phyloP scores from a whole-genome alignment of 2,113 vertebrate species.

The Regulus satrapa region DNA sequence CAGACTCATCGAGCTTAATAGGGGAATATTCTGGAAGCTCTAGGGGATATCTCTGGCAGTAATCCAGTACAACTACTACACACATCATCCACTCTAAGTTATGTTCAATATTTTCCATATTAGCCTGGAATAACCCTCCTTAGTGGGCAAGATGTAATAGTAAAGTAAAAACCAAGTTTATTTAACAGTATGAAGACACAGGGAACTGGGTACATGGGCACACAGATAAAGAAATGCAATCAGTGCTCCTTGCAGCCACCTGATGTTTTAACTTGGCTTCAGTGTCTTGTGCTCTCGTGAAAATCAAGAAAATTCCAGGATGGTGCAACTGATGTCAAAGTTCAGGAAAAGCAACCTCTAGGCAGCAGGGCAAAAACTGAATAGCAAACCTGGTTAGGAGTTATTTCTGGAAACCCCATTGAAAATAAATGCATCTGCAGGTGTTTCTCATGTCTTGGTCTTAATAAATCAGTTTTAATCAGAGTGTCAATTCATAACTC shows the following conservation, averaged over 20 bases:
- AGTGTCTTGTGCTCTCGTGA: neutral
- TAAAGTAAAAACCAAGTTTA: neutral
- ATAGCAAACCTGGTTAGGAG: neutral
- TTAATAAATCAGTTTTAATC: conserved; percentile 23
- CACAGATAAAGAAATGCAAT: neutral
- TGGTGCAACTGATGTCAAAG: neutral
- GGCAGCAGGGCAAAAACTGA: neutral
- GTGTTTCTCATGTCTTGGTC: neutral
- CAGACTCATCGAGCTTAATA: conserved; percentile 21
- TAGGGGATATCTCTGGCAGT: conserved; percentile 7
- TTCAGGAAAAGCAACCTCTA: neutral
- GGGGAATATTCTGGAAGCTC: conserved; percentile 8
- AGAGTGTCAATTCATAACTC: neutral
- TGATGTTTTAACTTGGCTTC: neutral
- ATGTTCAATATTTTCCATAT: conserved; percentile 3
- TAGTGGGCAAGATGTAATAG: neutral
- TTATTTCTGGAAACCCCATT: neutral
- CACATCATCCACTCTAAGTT: neutral
- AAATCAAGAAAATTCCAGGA: neutral
- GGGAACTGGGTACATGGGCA: neutral
- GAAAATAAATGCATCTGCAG: neutral
- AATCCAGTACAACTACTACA: neutral
- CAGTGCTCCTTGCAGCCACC: neutral
- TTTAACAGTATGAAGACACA: neutral
- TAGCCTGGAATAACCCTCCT: conserved; percentile 22